Evolutionary conservation across 2,888 invertebrate species (phyloP).

Genomic region (Polylopha cassiicola): DNA sequence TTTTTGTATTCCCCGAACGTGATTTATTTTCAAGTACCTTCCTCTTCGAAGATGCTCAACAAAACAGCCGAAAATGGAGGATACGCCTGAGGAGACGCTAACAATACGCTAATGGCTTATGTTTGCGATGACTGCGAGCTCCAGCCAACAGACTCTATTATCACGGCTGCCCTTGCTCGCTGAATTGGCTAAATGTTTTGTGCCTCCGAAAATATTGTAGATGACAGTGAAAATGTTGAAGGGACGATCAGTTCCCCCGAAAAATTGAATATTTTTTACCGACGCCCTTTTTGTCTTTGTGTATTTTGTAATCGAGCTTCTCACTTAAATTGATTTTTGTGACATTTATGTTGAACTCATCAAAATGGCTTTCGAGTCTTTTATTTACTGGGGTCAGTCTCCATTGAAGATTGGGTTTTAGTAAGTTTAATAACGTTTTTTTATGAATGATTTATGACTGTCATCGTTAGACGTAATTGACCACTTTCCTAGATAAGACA

Average conservation of each 20-base stretch:
- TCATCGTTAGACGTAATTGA: no score
- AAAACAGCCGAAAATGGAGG: constrained; percentile 48
- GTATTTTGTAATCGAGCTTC: constrained; percentile 27
- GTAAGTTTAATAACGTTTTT: no score
- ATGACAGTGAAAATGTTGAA: constrained; percentile 74
- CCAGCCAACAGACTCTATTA: constrained; percentile 69
- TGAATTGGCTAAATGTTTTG: constrained; percentile 76
- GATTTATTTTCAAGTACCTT: constrained; percentile 28
- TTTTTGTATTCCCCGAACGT: constrained; percentile 16
- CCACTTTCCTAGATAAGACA: no score
- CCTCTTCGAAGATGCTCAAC: constrained; percentile 40
- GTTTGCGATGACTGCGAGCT: constrained; percentile 70
- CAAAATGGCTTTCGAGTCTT: no score
- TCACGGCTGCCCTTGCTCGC: constrained; percentile 61
- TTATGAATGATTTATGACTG: no score
- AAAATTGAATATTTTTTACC: constrained; percentile 54
- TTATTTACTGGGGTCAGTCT: no score
- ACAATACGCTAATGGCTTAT: constrained; percentile 74
- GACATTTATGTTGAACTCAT: no score
- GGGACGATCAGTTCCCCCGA: constrained; percentile 72
- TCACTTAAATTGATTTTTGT: no score
- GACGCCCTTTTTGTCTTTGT: constrained; percentile 38
- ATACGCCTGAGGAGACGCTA: constrained; percentile 57
- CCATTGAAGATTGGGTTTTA: no score
- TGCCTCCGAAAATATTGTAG: constrained; percentile 70